Evolutionary conservation across 2,888 invertebrate species (phyloP).

Genomic region (Crossocerus cetratus): DNA sequence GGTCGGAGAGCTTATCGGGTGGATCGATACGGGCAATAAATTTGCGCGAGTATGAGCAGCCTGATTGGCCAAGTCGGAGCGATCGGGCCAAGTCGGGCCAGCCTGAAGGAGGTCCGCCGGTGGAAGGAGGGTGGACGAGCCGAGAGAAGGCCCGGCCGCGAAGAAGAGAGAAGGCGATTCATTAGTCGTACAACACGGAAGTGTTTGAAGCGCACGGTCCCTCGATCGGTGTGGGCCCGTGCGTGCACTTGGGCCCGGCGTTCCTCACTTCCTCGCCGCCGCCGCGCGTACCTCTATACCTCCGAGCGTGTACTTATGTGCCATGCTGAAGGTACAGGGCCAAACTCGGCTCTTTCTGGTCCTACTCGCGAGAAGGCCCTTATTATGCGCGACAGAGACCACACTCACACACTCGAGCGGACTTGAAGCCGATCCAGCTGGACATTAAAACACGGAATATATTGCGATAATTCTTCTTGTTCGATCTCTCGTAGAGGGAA

Average conservation of each 20-base stretch:
- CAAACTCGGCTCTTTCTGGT: conserved; percentile 51
- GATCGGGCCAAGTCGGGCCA: conserved; percentile 31
- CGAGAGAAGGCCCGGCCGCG: conserved; percentile 40
- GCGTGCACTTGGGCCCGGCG: conserved; percentile 6
- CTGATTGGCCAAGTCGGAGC: conserved; percentile 46
- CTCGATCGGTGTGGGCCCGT: conserved; percentile 53
- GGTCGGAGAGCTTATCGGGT: conserved; percentile 45
- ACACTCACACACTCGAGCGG: conserved; percentile 48
- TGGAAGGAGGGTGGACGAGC: not conserved
- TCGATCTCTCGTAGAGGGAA: conserved; percentile 41
- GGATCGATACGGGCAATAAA: conserved; percentile 56
- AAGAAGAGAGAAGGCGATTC: conserved; percentile 69
- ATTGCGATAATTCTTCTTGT: conserved; percentile 62
- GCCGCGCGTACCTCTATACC: conserved; percentile 7
- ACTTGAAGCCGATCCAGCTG: conserved; percentile 36
- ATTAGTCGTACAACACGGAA: conserved; percentile 76
- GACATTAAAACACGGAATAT: conserved; percentile 59
- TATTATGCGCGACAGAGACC: conserved; percentile 63
- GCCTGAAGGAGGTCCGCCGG: not conserved
- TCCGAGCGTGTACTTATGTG: conserved; percentile 33
- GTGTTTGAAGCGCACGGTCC: conserved; percentile 65
- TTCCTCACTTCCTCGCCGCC: not conserved
- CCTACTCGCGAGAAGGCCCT: conserved; percentile 44
- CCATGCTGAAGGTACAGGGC: conserved; percentile 41
- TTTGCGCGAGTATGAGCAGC: conserved; percentile 40